Conservation (phyloP, 2,113 vertebrate genomes). For the Tricholaema leucomelas region DNA sequence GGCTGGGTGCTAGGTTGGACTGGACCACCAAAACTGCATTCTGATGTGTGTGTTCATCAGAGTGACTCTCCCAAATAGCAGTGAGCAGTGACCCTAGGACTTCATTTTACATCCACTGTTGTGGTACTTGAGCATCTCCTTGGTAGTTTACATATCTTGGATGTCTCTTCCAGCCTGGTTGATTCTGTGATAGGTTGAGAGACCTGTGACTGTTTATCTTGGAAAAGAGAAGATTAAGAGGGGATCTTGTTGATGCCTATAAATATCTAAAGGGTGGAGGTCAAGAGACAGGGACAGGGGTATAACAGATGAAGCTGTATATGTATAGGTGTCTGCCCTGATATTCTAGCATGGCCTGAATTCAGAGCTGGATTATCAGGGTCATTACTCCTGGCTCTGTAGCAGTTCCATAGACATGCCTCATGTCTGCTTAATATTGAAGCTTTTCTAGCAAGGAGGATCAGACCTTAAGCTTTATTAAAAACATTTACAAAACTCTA, state of each 20-base stretch:
- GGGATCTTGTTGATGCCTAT: too few relatives aligned
- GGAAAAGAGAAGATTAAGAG: too few relatives aligned
- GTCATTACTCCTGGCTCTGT: not conserved
- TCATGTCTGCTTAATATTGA: not conserved
- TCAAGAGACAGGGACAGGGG: not conserved
- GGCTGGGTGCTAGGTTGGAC: too few relatives aligned
- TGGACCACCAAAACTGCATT: conserved; percentile 39
- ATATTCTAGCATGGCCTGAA: not conserved
- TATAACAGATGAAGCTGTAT: not conserved
- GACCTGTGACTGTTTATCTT: too few relatives aligned
- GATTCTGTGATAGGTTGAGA: too few relatives aligned
- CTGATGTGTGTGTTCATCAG: not conserved
- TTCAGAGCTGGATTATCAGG: not conserved
- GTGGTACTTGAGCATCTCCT: conserved; percentile 21
- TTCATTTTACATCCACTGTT: not conserved
- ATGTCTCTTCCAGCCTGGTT: too few relatives aligned
- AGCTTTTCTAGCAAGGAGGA: not conserved
- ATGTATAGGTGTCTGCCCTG: not conserved
- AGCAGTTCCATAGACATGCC: not conserved
- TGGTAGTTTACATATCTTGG: conserved; percentile 10
- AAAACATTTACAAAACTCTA: not conserved
- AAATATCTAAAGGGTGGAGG: too few relatives aligned
- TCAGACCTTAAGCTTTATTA: not conserved
- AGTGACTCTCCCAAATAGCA: not conserved
- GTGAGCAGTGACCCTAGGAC: not conserved